Conservation (phyloP, 2,113 vertebrate genomes). For the Pterophyllum scalare region DNA sequence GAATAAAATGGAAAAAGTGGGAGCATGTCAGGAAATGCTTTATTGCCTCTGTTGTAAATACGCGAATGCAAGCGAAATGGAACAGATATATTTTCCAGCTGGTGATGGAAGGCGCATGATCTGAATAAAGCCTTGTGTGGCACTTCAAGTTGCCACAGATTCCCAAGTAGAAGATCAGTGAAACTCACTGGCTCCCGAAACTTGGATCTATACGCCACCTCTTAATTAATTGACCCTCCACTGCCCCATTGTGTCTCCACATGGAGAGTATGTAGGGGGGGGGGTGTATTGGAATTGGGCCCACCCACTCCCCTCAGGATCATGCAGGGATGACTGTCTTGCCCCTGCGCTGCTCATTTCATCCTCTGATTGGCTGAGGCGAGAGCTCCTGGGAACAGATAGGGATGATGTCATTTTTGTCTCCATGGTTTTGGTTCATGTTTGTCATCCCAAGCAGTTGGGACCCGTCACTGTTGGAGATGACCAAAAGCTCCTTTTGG, state of each 20-base stretch:
- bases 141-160: neutral
- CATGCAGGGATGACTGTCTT: rapidly evolving
- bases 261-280: neutral
- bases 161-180: rapidly evolving
- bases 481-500: slow-evolving; percentile 25
- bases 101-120: neutral
- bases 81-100: neutral
- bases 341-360: neutral
- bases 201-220: neutral
- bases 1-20: too few relatives aligned
- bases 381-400: neutral
- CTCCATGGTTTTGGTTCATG: slow-evolving; percentile 34
- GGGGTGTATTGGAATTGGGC: neutral
- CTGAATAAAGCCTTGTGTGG: neutral
- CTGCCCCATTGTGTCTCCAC: rapidly evolving
- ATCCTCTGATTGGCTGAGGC: slow-evolving; percentile 23
- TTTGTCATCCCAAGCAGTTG: slow-evolving; percentile 31
- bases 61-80: neutral
- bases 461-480: slow-evolving; percentile 14
- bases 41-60: neutral
- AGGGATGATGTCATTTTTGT: slow-evolving; percentile 28
- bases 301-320: neutral
- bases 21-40: neutral
- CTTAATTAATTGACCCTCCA: neutral
- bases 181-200: neutral